Evolutionary conservation across 2,888 invertebrate species (phyloP), one percentile per base, ranked within the genome.

Genomic region (Nipponacmea schrenckii): DNA sequence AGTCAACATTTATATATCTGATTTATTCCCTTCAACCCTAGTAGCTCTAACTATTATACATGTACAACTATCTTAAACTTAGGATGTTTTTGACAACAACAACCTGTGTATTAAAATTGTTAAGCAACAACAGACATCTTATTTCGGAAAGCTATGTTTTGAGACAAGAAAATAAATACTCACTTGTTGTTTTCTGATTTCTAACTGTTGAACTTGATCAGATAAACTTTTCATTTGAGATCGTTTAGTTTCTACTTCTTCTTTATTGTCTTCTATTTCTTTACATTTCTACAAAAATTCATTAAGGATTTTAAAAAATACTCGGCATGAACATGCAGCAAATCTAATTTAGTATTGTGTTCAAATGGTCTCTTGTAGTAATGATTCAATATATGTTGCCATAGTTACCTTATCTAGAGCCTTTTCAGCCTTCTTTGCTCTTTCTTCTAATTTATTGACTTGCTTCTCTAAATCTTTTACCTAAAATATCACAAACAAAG

Each of bases 141-240:
- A n/a, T n/a, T n/a, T n/a, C n/a, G 2, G 31, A 5, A 5, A 3
- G 31, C 3, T 31, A 5, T 31, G 31, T 31, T 2, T 48, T 7
- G 26, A 45, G 26, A 12, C 17, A 14, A 39, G 46, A 39, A 12
- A 63, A n/a, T 24, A 26, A 56, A 66, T 27, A 12, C 39, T n/a
- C 71, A 84, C 83, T 80, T 85, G 85, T 72, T 80, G 79, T 78
- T 85, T 85, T 64, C 84, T 81, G 0, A 81, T 83, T 69, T 83
- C 83, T 62, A 84, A 67, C n/a, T 80, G 82, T 39, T 82, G 78
- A 65, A 81, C 74, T 67, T 83, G 82, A 56, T 83, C 80, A 62
- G 79, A 77, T 31, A 83, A 69, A 56, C 76, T 77, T 31, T 79
- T 75, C 14, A 82, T 71, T 39, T 80, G 79, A 24, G 72, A 71